Evolutionary conservation across 2,888 invertebrate genomes (phyloP).

Genomic region (Neoscelio sp.): DNA sequence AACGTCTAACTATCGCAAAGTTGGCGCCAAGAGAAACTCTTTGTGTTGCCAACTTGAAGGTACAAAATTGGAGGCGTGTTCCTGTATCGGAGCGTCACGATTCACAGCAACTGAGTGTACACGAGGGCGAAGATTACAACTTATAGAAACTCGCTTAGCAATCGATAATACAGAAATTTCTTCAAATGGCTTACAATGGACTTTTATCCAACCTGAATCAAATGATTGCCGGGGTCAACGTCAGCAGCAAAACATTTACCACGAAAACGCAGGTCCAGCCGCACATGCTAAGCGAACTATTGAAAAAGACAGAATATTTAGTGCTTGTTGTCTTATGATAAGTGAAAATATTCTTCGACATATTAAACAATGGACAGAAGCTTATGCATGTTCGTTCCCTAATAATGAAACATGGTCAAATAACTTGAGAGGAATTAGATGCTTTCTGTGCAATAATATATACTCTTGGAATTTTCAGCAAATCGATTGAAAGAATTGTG

Average conservation of each 20-base stretch:
- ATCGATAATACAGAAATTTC: not conserved
- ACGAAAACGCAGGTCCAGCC: too few species aligned
- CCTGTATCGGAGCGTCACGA: too few species aligned
- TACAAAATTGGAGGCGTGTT: too few species aligned
- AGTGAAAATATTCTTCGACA: conserved; percentile 13
- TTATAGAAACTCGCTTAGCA: not conserved
- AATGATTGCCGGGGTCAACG: too few species aligned
- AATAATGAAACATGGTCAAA: not conserved
- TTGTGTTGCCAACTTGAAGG: too few species aligned
- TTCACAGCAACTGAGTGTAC: too few species aligned
- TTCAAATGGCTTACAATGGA: too few species aligned
- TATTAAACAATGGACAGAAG: conserved; percentile 6
- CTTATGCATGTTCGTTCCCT: not conserved
- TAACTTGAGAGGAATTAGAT: not conserved
- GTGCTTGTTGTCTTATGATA: not conserved
- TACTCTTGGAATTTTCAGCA: not conserved
- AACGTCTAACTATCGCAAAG: too few species aligned
- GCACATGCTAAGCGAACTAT: too few species aligned
- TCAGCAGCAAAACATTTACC: too few species aligned
- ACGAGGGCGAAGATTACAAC: not conserved
- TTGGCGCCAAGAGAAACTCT: too few species aligned
- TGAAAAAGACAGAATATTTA: not conserved
- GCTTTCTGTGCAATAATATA: conserved; percentile 6
- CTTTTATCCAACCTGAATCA: too few species aligned
- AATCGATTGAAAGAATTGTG: not conserved